Evolutionary conservation across 2,797 vertebrate genomes (phyloP).

Genomic region (Acanthiza pusilla): DNA sequence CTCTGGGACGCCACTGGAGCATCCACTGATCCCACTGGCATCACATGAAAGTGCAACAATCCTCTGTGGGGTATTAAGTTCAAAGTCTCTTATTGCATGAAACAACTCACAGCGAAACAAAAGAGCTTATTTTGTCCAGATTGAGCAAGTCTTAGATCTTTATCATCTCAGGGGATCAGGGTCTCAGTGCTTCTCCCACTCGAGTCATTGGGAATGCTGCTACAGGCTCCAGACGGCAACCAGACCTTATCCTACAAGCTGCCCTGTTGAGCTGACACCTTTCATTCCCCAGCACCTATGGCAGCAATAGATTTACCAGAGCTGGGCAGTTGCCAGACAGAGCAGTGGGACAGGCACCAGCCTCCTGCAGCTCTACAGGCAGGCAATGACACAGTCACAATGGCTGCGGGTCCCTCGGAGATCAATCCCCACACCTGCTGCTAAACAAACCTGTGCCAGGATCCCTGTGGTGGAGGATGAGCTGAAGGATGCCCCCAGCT

Average conservation of each 20-base stretch:
- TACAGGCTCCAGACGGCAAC: neutral
- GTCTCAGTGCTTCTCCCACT: neutral
- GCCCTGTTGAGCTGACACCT: neutral
- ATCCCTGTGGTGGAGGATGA: neutral
- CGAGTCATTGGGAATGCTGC: neutral
- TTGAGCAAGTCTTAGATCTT: neutral
- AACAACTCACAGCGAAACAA: neutral
- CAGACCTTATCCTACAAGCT: neutral
- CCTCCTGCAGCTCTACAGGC: neutral
- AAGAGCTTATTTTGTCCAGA: neutral
- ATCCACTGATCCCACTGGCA: neutral
- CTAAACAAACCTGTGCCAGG: neutral
- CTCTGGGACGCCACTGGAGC: fast-evolving
- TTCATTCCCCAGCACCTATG: neutral
- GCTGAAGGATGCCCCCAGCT: neutral
- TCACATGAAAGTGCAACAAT: neutral
- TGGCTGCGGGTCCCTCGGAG: fast-evolving
- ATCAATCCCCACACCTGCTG: neutral
- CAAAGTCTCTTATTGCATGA: neutral
- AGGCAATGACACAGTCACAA: fast-evolving
- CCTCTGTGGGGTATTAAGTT: neutral
- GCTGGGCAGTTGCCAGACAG: neutral
- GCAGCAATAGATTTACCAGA: neutral
- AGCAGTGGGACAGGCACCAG: neutral
- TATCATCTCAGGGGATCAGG: neutral